These are phyloP conservation scores for Dermochelys coriacea DNA, from an alignment of 2,797 vertebrate genomes.

Conservation along the genomic window DNA sequence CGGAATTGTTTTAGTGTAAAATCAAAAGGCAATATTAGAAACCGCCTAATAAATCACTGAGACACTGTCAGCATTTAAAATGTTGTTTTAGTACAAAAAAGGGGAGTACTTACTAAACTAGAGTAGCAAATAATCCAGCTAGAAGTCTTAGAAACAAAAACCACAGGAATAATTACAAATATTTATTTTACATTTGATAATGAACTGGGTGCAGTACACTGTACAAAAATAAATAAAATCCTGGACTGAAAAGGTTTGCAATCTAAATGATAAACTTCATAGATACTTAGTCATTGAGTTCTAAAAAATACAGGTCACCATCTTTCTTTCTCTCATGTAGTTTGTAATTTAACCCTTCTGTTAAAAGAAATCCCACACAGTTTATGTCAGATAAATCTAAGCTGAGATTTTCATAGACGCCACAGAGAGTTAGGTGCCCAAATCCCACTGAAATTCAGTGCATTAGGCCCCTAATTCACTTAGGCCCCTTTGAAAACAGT, in stretches of 20 bases:
- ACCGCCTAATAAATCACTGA: neutral
- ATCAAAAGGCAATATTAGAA: neutral
- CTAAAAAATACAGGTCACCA: neutral
- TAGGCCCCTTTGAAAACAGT: neutral
- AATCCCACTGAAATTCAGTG: neutral
- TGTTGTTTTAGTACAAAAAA: constrained; percentile 1
- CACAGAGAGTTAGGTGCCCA: neutral
- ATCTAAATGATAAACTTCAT: neutral
- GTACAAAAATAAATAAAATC: neutral
- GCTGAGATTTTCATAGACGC: neutral
- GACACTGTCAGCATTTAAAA: neutral
- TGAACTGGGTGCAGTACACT: accelerated
- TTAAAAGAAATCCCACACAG: neutral
- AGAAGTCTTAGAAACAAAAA: neutral
- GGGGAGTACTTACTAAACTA: neutral
- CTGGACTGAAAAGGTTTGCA: accelerated
- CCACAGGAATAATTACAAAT: neutral
- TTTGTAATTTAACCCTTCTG: neutral
- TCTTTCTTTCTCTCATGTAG: neutral
- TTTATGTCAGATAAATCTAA: neutral
- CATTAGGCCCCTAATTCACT: neutral
- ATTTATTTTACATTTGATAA: accelerated
- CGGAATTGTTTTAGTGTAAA: constrained; percentile 46
- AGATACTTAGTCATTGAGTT: neutral
- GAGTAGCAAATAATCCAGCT: neutral